Evolutionary conservation across 2,888 invertebrate genomes (phyloP), one percentile per base, ranked within the genome.

Genomic region (Cantharis nigra): DNA sequence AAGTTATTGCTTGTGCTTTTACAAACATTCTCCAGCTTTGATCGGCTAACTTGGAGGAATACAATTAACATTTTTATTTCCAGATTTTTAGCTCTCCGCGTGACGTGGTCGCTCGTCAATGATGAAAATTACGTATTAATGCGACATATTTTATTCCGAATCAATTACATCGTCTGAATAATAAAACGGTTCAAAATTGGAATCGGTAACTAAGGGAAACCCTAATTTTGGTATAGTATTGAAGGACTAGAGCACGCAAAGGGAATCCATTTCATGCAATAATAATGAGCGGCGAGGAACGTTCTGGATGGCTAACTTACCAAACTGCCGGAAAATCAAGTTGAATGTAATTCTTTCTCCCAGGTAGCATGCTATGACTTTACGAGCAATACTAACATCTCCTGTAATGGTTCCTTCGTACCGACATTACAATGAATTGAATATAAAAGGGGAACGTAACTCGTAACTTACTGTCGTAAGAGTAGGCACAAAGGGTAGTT

Each of bases 401-500:
- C 67, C 65, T 72, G 75, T 79, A 79, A 79, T 77, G 76, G 76
- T 77, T 76, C 78, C 72, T 79, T 75, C 77, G 72, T 79, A 72
- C 79, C 69, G 72, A 78, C 71, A 75, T 74, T 74, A 71, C 71
- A 71, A 80, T 71, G 80, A 78, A 80, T 78, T 80, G 80, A 78
- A 78, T 78, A 78, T 80, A 78, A 80, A 80, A 77, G 76, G 75
- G 74, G 72, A 76, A 80, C 76, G 80, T 77, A 78, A 70, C 74
- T 77, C 78, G 76, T 80, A 77, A 78, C 76, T 76, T 75, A 71
- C 67, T 72, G 72, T 70, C 75, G 74, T 72, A 78, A 75, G 77
- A 76, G 75, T 75, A 80, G 81, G 80, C 81, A 82, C 81, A 82
- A 81, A 82, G 81, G 80, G 80, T 81, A 81, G 80, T 82, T 82